These are phyloP conservation scores for Mola mola DNA, from an alignment of 2,113 vertebrate genomes.

Conservation along the genomic window DNA sequence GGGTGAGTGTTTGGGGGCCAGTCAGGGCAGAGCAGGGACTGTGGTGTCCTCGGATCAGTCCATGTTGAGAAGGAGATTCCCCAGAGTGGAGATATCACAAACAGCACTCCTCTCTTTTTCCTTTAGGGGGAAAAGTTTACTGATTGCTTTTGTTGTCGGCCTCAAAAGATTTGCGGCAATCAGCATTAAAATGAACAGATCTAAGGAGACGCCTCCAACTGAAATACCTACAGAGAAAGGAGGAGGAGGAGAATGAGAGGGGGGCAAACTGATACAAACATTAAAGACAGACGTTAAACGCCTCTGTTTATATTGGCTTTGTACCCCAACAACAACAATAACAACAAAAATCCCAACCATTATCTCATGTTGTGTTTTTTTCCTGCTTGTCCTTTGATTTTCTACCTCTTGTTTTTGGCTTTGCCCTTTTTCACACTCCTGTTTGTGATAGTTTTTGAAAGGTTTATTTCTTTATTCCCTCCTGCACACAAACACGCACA, in stretches of 20 bases:
- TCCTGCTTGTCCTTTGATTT: constrained; percentile 39
- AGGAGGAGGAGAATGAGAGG: constrained; percentile 51
- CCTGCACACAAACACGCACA: constrained; percentile 45
- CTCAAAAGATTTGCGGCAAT: constrained; percentile 81
- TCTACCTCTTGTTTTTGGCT: constrained; percentile 14
- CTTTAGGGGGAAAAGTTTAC: constrained; percentile 83
- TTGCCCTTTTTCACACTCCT: constrained; percentile 38
- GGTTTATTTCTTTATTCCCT: constrained; percentile 60
- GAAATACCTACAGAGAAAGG: constrained; percentile 76
- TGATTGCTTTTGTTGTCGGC: constrained; percentile 80
- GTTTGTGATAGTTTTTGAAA: constrained; percentile 50
- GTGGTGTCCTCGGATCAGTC: constrained; percentile 51
- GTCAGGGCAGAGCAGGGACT: constrained; percentile 16
- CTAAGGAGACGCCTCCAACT: constrained; percentile 77
- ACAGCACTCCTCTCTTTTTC: constrained; percentile 70
- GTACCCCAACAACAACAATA: constrained; percentile 67
- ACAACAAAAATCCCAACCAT: constrained; percentile 49
- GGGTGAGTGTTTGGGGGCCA: constrained; percentile 19
- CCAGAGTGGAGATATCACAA: constrained; percentile 76
- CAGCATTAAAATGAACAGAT: constrained; percentile 82
- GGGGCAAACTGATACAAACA: constrained; percentile 68
- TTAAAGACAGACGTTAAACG: constrained; percentile 76
- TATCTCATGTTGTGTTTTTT: constrained; percentile 26
- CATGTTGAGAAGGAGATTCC: constrained; percentile 64
- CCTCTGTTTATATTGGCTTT: constrained; percentile 70